These are phyloP conservation scores for Cladopsammia gracilis DNA, from an alignment of 64 coral and sea anemone genomes.

Conservation along the genomic window DNA sequence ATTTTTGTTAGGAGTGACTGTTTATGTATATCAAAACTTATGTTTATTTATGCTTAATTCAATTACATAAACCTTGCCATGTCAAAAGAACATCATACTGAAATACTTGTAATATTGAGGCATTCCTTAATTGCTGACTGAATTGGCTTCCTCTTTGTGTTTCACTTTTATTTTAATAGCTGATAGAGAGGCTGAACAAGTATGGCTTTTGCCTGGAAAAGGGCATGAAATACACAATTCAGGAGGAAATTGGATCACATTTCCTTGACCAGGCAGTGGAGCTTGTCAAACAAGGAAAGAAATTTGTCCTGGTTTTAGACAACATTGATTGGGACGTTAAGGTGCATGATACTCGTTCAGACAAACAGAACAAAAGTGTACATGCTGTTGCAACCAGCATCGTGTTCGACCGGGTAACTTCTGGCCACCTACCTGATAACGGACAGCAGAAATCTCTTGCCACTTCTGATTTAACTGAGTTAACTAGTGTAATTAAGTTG, in stretches of 20 bases:
- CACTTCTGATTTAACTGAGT: slow-evolving; percentile 19
- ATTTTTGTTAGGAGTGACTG: too few species aligned
- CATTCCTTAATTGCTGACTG: too few species aligned
- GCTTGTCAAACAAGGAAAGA: slow-evolving; percentile 15
- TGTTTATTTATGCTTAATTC: too few species aligned
- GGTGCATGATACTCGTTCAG: slow-evolving; percentile 59
- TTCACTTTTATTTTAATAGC: too few species aligned
- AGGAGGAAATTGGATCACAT: slow-evolving; percentile 59
- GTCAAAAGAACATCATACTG: too few species aligned
- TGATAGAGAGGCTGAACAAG: slow-evolving; percentile 50
- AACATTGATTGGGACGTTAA: slow-evolving; percentile 81
- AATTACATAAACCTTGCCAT: too few species aligned
- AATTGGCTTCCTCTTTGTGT: too few species aligned
- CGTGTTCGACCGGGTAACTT: slow-evolving; percentile 40
- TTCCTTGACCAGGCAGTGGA: slow-evolving; percentile 56
- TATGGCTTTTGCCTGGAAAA: slow-evolving; percentile 47
- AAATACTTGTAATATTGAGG: too few species aligned
- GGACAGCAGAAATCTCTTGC: slow-evolving; percentile 39
- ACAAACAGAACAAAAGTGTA: slow-evolving; percentile 51
- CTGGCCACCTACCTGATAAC: slow-evolving; percentile 25
- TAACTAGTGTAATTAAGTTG: slow-evolving; percentile 17
- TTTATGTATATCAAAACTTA: too few species aligned
- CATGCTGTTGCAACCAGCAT: too few species aligned
- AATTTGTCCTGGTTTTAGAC: slow-evolving; percentile 63
- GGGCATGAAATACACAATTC: too few species aligned